A percentile compares a stretch with the other conserved stretches of the same genome.
These are phyloP conservation scores for Crotophaga sulcirostris DNA, from an alignment of 2,113 vertebrate genomes.

Conservation along the genomic window DNA sequence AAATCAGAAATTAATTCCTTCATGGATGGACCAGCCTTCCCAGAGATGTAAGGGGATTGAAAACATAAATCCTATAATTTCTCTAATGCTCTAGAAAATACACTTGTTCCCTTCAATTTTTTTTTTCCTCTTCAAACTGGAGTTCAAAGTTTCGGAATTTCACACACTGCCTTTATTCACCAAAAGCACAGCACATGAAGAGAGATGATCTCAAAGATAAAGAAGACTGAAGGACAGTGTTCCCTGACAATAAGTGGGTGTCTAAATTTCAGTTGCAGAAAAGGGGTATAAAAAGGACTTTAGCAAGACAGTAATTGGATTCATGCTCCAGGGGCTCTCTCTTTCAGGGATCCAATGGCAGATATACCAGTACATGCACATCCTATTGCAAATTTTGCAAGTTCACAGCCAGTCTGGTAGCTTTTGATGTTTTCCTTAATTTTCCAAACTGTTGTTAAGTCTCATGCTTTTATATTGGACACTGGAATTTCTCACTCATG, in stretches of 20 bases:
- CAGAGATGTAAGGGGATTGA: background rate
- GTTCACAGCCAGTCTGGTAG: background rate
- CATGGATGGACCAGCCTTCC: background rate
- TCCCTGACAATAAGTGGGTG: background rate
- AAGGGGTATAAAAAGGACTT: background rate
- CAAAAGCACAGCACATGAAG: background rate
- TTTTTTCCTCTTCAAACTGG: background rate
- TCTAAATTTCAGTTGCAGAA: background rate
- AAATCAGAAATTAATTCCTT: background rate
- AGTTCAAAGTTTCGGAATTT: background rate
- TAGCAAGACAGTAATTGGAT: accelerated
- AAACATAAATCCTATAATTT: slow-evolving; percentile 1
- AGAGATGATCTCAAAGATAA: background rate
- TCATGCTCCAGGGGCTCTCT: background rate
- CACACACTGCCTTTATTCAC: background rate
- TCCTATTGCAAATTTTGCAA: background rate
- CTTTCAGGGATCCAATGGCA: background rate
- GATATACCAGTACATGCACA: background rate
- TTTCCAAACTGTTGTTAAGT: background rate
- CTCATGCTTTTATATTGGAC: background rate
- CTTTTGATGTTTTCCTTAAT: background rate
- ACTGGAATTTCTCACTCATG: background rate
- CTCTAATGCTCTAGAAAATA: background rate
- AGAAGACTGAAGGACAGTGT: background rate
- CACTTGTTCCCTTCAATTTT: background rate